Evolutionary conservation across 2,888 invertebrate species (phyloP).

Genomic region (Noctua janthe): DNA sequence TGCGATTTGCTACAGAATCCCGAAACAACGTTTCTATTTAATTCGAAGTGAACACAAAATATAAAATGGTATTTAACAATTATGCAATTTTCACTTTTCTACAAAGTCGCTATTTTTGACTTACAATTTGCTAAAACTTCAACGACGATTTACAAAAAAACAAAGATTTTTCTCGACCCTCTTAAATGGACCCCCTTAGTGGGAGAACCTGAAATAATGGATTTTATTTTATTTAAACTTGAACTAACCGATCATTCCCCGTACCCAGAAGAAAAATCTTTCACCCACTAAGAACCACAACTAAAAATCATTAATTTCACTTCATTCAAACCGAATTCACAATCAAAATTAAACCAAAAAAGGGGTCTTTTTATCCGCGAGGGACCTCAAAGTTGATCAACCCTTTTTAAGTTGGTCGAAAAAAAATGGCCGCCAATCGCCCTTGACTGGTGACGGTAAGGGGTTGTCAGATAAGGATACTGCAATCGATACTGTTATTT

Average conservation of each 20-base stretch:
- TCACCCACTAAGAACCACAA: neutral
- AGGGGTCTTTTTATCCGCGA: constrained; percentile 27
- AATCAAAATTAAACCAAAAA: constrained; percentile 42
- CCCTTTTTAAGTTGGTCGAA: constrained; percentile 57
- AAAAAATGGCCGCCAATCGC: constrained; percentile 55
- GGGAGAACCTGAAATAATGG: too few species aligned
- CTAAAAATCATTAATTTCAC: constrained; percentile 23
- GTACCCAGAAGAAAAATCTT: constrained; percentile 18
- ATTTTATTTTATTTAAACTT: neutral
- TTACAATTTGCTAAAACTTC: too few species aligned
- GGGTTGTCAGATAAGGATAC: constrained; percentile 56
- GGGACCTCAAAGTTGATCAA: constrained; percentile 53
- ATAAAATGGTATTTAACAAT: neutral
- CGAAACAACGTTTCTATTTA: too few species aligned
- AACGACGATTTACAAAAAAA: neutral
- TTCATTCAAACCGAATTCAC: constrained; percentile 14
- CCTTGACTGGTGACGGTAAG: constrained; percentile 14
- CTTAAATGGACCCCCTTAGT: too few species aligned
- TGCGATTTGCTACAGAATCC: too few species aligned
- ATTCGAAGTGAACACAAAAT: too few species aligned
- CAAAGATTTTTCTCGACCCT: neutral
- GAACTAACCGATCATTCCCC: neutral
- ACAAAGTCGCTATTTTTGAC: too few species aligned
- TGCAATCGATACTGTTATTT: constrained; percentile 64
- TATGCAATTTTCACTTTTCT: too few species aligned